Conservation (phyloP, 2,888 invertebrate genomes). For the Parnassius orleans region DNA sequence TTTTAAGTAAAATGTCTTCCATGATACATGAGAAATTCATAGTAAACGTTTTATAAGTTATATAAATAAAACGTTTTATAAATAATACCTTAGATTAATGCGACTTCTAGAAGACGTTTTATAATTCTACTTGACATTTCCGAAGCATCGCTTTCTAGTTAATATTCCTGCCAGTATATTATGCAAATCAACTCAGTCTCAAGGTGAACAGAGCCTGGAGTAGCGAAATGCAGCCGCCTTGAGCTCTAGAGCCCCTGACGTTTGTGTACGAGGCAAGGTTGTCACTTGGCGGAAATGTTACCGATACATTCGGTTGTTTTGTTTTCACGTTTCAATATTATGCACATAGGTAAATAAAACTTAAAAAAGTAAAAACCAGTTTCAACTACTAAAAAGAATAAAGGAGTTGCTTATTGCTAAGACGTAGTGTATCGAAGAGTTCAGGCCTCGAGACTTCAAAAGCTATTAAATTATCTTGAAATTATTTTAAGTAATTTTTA, state of each 20-base stretch:
- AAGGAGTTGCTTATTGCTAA: too few species aligned
- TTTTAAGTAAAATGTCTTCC: too few species aligned
- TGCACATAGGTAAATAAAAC: too few species aligned
- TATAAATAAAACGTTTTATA: too few species aligned
- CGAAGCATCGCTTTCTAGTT: constrained; percentile 14
- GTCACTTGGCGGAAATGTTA: background rate
- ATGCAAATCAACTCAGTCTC: constrained; percentile 5
- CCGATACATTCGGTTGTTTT: background rate
- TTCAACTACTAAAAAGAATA: too few species aligned
- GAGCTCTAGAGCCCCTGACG: constrained; percentile 2
- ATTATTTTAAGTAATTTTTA: too few species aligned
- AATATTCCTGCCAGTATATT: constrained; percentile 6
- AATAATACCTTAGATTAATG: background rate
- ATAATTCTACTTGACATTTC: constrained; percentile 13
- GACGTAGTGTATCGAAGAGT: too few species aligned
- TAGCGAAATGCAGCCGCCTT: constrained; percentile 4
- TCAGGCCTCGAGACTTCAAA: too few species aligned
- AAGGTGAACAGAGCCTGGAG: constrained; percentile 10
- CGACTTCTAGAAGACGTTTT: background rate
- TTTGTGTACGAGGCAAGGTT: constrained; percentile 4
- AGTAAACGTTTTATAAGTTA: too few species aligned
- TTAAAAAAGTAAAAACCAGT: too few species aligned
- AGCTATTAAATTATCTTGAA: too few species aligned
- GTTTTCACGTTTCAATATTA: background rate
- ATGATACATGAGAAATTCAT: too few species aligned